Conservation (phyloP, 2,797 vertebrate species). For the Cyclura pinguis region DNA sequence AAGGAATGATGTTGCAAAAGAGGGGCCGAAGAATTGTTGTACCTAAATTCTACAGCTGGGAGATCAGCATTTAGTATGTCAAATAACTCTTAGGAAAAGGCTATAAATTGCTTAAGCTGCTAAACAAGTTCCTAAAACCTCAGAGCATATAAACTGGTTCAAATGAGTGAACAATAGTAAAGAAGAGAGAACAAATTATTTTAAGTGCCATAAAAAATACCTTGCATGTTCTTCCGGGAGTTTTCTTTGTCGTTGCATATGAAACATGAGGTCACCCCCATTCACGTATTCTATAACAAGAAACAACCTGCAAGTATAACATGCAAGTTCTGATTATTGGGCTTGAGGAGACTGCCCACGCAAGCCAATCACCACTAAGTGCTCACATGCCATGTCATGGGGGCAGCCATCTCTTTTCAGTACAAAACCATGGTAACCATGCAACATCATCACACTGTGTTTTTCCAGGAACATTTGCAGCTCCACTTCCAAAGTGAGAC, state of each 20-base stretch:
- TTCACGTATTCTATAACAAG: slow-evolving; percentile 98
- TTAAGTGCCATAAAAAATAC: slow-evolving; percentile 72
- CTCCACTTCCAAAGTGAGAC: neutral
- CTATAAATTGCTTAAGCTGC: neutral
- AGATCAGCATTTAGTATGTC: neutral
- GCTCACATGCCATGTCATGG: neutral
- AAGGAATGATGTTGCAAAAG: neutral
- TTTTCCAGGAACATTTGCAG: no score
- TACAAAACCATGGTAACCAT: neutral
- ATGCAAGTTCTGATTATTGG: slow-evolving; percentile 24
- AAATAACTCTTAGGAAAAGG: no score
- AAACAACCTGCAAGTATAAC: slow-evolving; percentile 86
- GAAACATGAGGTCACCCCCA: slow-evolving; percentile 98
- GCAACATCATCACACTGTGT: neutral
- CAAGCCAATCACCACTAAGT: neutral
- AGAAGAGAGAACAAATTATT: fast-evolving
- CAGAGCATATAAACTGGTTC: no score
- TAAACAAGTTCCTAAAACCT: neutral
- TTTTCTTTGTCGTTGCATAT: slow-evolving; percentile 97
- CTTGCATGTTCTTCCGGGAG: slow-evolving; percentile 97
- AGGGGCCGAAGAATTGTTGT: neutral
- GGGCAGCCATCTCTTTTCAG: no score
- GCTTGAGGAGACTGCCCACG: slow-evolving; percentile 2
- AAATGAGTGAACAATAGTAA: neutral
- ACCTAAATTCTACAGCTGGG: neutral